Evolutionary conservation across 2,888 invertebrate species (phyloP).

Genomic region (Heliconius sara): DNA sequence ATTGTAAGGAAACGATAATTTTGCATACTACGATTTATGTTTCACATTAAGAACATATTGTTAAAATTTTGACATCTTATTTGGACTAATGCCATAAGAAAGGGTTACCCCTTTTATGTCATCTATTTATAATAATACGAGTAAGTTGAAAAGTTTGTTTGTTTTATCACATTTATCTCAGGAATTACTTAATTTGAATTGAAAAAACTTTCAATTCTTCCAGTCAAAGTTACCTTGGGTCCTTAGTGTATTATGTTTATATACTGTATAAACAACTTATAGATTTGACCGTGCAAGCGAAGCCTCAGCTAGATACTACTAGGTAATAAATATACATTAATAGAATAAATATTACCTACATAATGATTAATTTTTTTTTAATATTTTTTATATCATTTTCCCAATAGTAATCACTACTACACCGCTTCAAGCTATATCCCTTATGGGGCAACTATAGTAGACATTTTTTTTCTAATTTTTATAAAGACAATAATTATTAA

Average conservation of each 20-base stretch:
- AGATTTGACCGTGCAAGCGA: neutral
- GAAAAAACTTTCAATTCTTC: no score
- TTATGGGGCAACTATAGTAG: neutral
- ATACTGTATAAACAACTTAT: no score
- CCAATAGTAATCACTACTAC: neutral
- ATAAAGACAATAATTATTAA: neutral
- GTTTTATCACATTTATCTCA: no score
- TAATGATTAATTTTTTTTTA: neutral
- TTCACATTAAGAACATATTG: neutral
- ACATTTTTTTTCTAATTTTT: neutral
- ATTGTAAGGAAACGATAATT: no score
- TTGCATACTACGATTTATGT: no score
- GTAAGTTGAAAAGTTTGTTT: no score
- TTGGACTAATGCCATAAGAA: neutral
- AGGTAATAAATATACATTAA: neutral
- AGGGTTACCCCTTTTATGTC: neutral
- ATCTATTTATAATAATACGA: neutral
- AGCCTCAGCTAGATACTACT: neutral
- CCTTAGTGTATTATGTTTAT: no score
- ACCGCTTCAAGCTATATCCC: neutral
- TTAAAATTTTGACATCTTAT: neutral
- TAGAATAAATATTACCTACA: neutral
- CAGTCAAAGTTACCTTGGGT: no score
- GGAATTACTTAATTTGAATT: no score
- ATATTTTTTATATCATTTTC: neutral